Conservation (phyloP, 2,888 invertebrate genomes). For the Gnatocerus cornutus region DNA sequence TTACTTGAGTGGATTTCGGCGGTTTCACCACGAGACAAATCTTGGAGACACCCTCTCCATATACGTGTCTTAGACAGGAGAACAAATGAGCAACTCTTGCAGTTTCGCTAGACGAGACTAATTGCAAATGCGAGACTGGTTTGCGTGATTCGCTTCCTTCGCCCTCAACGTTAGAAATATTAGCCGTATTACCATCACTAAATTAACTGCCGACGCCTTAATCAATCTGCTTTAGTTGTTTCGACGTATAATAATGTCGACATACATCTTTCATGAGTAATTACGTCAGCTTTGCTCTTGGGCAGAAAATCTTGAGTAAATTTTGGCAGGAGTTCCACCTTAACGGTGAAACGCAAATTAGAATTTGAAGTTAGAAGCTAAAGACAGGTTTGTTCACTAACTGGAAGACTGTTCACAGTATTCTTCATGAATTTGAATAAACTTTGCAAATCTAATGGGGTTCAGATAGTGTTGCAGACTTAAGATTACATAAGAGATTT, state of each 20-base stretch:
- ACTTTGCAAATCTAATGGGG: neutral
- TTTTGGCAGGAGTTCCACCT: too few relatives aligned
- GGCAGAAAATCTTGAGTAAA: too few relatives aligned
- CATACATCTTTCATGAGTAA: constrained; percentile 30
- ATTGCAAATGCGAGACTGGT: constrained; percentile 38
- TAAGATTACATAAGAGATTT: too few relatives aligned
- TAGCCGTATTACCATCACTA: constrained; percentile 34
- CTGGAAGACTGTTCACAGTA: constrained; percentile 1
- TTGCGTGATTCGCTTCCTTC: constrained; percentile 31
- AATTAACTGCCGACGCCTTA: constrained; percentile 37
- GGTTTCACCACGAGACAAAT: constrained; percentile 18
- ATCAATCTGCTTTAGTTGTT: constrained; percentile 32
- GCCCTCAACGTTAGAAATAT: constrained; percentile 16
- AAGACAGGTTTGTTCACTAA: constrained; percentile 4
- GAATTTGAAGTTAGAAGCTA: neutral
- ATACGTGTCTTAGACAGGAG: constrained; percentile 22
- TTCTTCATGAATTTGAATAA: neutral
- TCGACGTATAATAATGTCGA: constrained; percentile 27
- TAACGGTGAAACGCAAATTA: neutral
- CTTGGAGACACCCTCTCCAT: neutral
- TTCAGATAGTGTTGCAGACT: neutral
- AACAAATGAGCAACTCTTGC: constrained; percentile 37
- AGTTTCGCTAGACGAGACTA: constrained; percentile 29
- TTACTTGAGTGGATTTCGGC: constrained; percentile 21
- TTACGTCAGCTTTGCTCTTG: constrained; percentile 18